Base-by-base conservation (phyloP, 2,797 vertebrate genomes). In the Hemitrygon akajei region DNA sequence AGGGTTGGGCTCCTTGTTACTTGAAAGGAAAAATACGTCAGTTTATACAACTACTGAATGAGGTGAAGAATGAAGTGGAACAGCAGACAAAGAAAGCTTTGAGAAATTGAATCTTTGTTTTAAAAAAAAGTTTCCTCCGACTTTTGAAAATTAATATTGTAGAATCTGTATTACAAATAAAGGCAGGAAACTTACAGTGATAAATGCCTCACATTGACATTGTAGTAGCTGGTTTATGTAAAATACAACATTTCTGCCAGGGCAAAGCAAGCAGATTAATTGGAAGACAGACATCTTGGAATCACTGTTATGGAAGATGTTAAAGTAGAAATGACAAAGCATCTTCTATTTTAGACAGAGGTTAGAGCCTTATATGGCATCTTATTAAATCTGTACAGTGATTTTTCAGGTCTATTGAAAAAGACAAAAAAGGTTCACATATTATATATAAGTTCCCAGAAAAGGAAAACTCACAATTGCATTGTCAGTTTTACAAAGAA, bases 371-470 rank as follows among this genome's bases (percentile, higher is more conserved):
- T 63, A 87, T 30, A 60, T 63, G 30, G 63, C 84, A 66, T 63
- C 60, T 27, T 27, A 87, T 14, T 87, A 6, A 30, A 66, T 34
- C 47, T 5, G 30, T 27, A 58, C 56, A 58, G 7, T 7, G 18
- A 16, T 30, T 56, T 71, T 58, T 27, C 12, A 30, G 27, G 30
- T 25, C 27, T 20, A 12, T 30, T 30, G 25, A 94, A 94, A 87
- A 79, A 93, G 7, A 34, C 73, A 89, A 37, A 79, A 94, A 20
- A 47, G 47, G 47, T 40, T 94, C 30, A 93, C 47, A 56, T n/a
- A 66, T 94, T 27, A 63, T 30, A 30, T 27, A 11, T 27, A 20
- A 82, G 81, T 7, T 82, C 22, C 10, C 84, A 2, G 2, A 63
- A 66, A 20, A 89, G 34, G 34, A 89, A 89, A n/a, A 66, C 71